phyloP scores from a whole-genome alignment of 1,140 invertebrate genomes.

The Dryas iulia region DNA sequence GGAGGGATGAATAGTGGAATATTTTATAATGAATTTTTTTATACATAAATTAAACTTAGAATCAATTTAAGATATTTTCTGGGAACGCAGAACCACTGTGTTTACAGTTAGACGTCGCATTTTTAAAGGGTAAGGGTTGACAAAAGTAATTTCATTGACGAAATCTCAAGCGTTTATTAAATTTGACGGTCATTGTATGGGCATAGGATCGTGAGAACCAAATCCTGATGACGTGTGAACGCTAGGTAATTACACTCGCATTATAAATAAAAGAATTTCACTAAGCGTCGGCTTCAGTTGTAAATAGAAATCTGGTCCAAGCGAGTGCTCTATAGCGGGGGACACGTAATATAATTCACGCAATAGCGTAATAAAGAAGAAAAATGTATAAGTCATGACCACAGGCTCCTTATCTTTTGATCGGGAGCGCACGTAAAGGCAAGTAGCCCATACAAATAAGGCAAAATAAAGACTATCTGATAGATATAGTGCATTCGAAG shows the following conservation, averaged over 20 bases:
- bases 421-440: constrained; percentile 20
- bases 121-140: too few species aligned
- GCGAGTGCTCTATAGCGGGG: background rate
- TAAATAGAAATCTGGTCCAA: background rate
- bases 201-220: constrained; percentile 40
- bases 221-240: constrained; percentile 16
- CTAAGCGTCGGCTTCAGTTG: background rate
- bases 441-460: constrained; percentile 34
- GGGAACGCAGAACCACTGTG: too few species aligned
- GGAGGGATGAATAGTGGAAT: too few species aligned
- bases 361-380: constrained; percentile 14
- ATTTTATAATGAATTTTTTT: too few species aligned
- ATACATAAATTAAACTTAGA: too few species aligned
- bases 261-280: background rate
- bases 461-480: constrained; percentile 30
- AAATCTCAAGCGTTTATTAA: constrained; percentile 20
- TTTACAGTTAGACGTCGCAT: too few species aligned
- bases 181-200: constrained; percentile 49
- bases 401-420: constrained; percentile 16
- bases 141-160: background rate
- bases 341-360: constrained; percentile 14
- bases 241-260: background rate
- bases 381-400: constrained; percentile 21
- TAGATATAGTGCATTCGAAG: constrained; percentile 36
- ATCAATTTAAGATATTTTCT: too few species aligned